Conservation (phyloP, 2,888 invertebrate species). For the Microplitis deprimator region DNA sequence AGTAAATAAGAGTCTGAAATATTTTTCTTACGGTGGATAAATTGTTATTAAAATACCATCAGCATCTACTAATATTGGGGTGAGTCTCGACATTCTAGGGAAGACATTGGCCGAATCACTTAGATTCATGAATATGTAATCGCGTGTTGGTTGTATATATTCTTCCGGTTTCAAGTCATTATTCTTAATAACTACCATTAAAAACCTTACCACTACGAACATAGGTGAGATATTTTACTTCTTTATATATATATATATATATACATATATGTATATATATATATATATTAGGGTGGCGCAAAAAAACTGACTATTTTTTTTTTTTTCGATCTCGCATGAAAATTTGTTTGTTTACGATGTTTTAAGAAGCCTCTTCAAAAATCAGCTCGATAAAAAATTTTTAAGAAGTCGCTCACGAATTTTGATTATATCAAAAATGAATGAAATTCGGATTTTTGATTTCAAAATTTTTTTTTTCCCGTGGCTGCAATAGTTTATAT, state of each 20-base stretch:
- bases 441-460: too few relatives aligned
- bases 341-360: too few relatives aligned
- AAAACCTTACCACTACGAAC: slow-evolving; percentile 28
- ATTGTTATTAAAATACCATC: slow-evolving; percentile 49
- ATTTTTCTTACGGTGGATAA: slow-evolving; percentile 10
- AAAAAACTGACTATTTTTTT: too few relatives aligned
- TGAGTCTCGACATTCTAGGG: slow-evolving; percentile 35
- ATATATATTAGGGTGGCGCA: too few relatives aligned
- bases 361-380: too few relatives aligned
- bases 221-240: background rate
- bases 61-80: slow-evolving; percentile 39
- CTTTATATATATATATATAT: background rate
- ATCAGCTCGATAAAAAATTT: too few relatives aligned
- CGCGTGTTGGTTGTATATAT: slow-evolving; percentile 51
- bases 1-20: background rate
- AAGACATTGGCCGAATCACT: slow-evolving; percentile 64
- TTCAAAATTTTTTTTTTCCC: too few relatives aligned
- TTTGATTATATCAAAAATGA: too few relatives aligned
- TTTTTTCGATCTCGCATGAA: too few relatives aligned
- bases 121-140: slow-evolving; percentile 64
- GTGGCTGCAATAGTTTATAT: too few relatives aligned
- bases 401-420: too few relatives aligned
- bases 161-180: slow-evolving; percentile 59
- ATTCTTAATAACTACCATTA: slow-evolving; percentile 63
- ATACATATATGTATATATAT: background rate